phyloP scores from a whole-genome alignment of 2,113 vertebrate species.

The Microtus ochrogaster region DNA sequence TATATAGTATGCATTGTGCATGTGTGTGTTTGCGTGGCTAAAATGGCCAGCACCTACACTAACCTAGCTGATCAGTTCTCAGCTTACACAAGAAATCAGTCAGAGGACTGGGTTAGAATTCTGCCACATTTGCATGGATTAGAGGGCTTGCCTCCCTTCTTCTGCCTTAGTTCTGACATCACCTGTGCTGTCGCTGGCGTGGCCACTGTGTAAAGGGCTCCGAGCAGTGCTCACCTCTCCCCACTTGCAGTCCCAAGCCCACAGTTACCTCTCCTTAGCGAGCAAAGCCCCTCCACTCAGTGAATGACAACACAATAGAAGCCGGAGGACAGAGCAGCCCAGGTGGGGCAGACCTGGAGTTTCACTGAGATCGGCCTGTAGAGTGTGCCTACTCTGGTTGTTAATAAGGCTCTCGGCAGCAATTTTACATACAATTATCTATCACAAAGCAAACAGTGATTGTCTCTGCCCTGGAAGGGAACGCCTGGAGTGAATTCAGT shows the following conservation, averaged over 20 bases:
- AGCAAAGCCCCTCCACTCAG: neutral
- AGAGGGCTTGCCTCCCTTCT: neutral
- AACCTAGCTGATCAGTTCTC: neutral
- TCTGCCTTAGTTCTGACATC: neutral
- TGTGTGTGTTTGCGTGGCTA: neutral
- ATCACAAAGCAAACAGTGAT: constrained; percentile 18
- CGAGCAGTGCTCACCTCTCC: neutral
- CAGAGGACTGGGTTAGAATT: neutral
- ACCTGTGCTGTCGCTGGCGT: neutral
- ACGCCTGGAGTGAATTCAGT: constrained; percentile 37
- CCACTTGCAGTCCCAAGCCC: neutral
- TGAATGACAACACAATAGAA: neutral
- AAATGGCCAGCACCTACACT: neutral
- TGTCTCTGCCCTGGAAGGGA: constrained; percentile 36
- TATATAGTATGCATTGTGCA: neutral
- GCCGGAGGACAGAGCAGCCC: neutral
- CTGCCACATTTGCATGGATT: neutral
- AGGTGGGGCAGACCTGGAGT: neutral
- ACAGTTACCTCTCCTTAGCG: neutral
- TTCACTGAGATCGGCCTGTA: neutral
- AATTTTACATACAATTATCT: constrained; percentile 9
- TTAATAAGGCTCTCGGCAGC: neutral
- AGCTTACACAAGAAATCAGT: neutral
- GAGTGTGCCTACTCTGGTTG: neutral
- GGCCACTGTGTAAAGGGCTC: neutral